Conservation (phyloP, 2,888 invertebrate genomes). For the Eurois occulta region DNA sequence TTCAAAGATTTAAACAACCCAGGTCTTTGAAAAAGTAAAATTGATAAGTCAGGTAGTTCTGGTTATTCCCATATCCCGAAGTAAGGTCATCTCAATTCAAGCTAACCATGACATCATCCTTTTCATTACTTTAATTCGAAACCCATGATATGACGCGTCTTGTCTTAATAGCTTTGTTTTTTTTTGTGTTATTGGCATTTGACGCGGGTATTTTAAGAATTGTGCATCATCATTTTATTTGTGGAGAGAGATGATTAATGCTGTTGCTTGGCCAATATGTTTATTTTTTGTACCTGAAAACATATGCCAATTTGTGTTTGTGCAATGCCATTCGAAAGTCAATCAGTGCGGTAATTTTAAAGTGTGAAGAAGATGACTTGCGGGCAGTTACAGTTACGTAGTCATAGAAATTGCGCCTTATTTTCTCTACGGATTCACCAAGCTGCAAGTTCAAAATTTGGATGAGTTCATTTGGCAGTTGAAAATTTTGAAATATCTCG, state of each 20-base stretch:
- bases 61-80: slow-evolving; percentile 43
- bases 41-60: slow-evolving; percentile 10
- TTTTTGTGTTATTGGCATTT: slow-evolving; percentile 40
- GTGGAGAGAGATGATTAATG: slow-evolving; percentile 15
- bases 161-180: slow-evolving; percentile 13
- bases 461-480: neutral
- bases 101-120: slow-evolving; percentile 53
- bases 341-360: neutral
- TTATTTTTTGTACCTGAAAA: neutral
- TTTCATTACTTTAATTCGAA: slow-evolving; percentile 39
- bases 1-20: too few relatives aligned
- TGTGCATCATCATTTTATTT: slow-evolving; percentile 46
- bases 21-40: neutral
- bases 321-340: neutral
- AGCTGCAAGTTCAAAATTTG: neutral
- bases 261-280: slow-evolving; percentile 18
- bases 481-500: neutral
- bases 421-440: neutral
- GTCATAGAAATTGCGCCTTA: neutral
- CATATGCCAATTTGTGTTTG: neutral
- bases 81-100: slow-evolving; percentile 34
- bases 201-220: slow-evolving; percentile 43
- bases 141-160: slow-evolving; percentile 29
- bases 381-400: neutral
- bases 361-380: neutral